These are phyloP conservation scores for Perca fluviatilis DNA, from an alignment of 2,113 vertebrate genomes.

Conservation along the genomic window DNA sequence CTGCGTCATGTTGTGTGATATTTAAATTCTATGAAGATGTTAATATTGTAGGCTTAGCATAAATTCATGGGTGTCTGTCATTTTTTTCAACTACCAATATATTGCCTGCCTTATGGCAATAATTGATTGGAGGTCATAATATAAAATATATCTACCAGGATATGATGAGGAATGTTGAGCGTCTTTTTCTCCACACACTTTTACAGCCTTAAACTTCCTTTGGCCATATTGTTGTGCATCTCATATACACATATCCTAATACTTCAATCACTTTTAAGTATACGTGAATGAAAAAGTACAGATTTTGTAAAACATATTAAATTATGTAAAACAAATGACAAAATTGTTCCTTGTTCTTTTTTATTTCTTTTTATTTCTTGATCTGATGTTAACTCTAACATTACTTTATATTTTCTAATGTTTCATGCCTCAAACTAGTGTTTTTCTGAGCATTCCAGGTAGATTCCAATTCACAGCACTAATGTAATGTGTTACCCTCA, in stretches of 20 bases:
- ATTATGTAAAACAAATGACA: neutral
- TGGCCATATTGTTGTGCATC: neutral
- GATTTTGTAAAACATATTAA: neutral
- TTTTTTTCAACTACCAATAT: neutral
- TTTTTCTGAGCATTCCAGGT: neutral
- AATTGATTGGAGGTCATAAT: neutral
- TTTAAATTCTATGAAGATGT: neutral
- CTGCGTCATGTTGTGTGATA: slow-evolving; percentile 2
- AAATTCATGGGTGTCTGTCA: neutral
- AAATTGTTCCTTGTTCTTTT: too few relatives aligned
- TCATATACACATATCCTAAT: neutral
- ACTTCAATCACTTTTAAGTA: neutral
- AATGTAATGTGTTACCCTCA: neutral
- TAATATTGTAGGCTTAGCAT: neutral
- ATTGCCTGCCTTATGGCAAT: neutral
- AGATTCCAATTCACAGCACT: neutral
- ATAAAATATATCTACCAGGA: neutral
- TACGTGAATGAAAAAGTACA: neutral
- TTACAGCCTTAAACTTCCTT: neutral
- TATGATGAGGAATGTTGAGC: neutral
- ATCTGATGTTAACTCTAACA: neutral
- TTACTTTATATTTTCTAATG: neutral
- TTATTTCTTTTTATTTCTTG: neutral
- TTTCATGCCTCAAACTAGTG: neutral
- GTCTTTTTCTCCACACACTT: neutral